Base-by-base conservation (phyloP, 2,113 vertebrate genomes). In the Myiozetetes cayanensis region DNA sequence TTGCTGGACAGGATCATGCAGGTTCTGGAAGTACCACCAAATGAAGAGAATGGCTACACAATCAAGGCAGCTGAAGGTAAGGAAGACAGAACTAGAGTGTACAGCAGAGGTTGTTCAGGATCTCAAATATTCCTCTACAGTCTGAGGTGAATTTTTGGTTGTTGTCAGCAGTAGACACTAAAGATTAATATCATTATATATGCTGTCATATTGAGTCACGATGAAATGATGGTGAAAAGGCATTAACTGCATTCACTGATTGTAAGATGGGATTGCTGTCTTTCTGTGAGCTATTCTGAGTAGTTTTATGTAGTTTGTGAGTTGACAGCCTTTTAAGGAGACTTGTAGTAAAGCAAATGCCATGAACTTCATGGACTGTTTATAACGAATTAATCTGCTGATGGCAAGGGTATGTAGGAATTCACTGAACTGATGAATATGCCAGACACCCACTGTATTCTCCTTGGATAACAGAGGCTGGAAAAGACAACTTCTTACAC, bases 1-100 rank as follows among this genome's bases (percentile, higher is more conserved):
- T 98, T 99, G n/a, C 97, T 99, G 97, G 99, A 99, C 97, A 98
- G 99, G 73, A 86, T 99, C 80, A 99, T 99, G 99, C 99, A 99
- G 91, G 98, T 99, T 62, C 97, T 99, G 55, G 98, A 98, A 28
- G 98, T 99, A 77, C 98, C 98, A 87, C 96, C 98, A 2, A 97
- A 93, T 18, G 94, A 96, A 22, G 97, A 98, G 65, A 97, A 98
- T 2, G 99, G 99, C 27, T 99, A 99, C 92, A 96, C 97, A n/a
- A 99, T 99, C 96, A 99, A 98, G 96, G 98, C 99, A 22, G 95
- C 98, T 33, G 98, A 99, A 65, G 99, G 99, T 99, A 97, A 98
- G 98, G 37, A 28, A 39, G 19, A 37, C 77, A 80, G 39, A 49
- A 8, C 24, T 79, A 5, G 33, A 31, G 4, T 10, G 10, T n/a